phyloP scores from a whole-genome alignment of 2,888 invertebrate species.

The Lochmaea crataegi region DNA sequence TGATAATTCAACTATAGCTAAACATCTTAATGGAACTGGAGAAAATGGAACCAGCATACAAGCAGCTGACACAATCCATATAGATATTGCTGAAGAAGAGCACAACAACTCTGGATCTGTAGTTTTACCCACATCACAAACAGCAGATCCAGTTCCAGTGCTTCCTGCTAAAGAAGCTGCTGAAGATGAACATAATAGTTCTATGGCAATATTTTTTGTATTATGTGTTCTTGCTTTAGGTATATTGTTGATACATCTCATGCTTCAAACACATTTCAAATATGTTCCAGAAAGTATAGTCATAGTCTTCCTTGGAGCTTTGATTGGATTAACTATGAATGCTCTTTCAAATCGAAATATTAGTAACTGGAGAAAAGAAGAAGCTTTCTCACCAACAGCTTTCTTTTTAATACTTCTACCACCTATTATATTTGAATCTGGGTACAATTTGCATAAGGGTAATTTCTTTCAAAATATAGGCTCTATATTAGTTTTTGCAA shows the following conservation, averaged over 20 bases:
- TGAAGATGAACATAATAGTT: constrained; percentile 96
- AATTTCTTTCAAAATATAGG: constrained; percentile 97
- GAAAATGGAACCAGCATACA: constrained; percentile 53
- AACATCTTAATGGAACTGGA: constrained; percentile 9
- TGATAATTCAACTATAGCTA: constrained; percentile 16
- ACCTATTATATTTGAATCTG: constrained; percentile 99
- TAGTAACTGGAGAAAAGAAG: constrained; percentile 96
- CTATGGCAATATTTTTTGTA: constrained; percentile 98
- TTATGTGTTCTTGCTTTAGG: constrained; percentile 94
- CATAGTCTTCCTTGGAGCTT: constrained; percentile 93
- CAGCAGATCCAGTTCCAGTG: constrained; percentile 82
- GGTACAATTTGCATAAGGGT: constrained; percentile 98
- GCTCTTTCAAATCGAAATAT: constrained; percentile 89
- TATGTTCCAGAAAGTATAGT: constrained; percentile 98
- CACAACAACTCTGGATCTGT: constrained; percentile 83
- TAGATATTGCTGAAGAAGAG: constrained; percentile 94
- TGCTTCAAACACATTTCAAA: constrained; percentile 95
- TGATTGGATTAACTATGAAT: constrained; percentile 92
- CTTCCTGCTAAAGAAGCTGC: constrained; percentile 91
- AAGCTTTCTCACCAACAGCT: constrained; percentile 97
- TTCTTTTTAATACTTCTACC: constrained; percentile 97
- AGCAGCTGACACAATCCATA: constrained; percentile 82
- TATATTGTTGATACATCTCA: constrained; percentile 92
- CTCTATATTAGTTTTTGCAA: constrained; percentile 98
- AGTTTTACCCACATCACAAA: constrained; percentile 58